These are phyloP conservation scores for Zaprionus inermis DNA, from an alignment of 1,140 invertebrate genomes.

Conservation along the genomic window DNA sequence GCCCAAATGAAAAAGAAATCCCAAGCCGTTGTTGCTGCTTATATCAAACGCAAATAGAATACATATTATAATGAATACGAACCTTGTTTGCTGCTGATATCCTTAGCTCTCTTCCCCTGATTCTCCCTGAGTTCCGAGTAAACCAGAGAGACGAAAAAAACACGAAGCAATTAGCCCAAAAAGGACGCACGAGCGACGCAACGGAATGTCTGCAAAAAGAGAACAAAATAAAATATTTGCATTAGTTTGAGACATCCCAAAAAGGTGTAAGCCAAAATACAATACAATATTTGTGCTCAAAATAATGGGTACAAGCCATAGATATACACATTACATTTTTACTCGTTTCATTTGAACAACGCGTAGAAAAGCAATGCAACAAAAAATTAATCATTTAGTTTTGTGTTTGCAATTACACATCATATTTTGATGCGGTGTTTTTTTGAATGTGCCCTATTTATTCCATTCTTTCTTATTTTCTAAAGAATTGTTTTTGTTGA, in stretches of 20 bases:
- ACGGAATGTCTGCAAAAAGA: slow-evolving; percentile 40
- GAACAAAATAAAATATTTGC: slow-evolving; percentile 59
- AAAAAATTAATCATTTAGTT: background rate
- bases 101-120: slow-evolving; percentile 1
- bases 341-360: too few species aligned
- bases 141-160: slow-evolving; percentile 33
- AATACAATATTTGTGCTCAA: too few species aligned
- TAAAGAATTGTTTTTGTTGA: too few species aligned
- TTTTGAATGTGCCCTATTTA: too few species aligned
- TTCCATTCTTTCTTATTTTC: too few species aligned
- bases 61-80: slow-evolving; percentile 54
- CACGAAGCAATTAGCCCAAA: slow-evolving; percentile 77
- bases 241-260: slow-evolving; percentile 45
- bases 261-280: slow-evolving; percentile 24
- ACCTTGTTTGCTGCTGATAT: slow-evolving; percentile 40
- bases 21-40: slow-evolving; percentile 30
- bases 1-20: slow-evolving; percentile 20
- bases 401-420: too few species aligned
- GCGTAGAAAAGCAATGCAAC: too few species aligned
- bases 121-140: slow-evolving; percentile 1
- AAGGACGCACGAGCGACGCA: slow-evolving; percentile 60
- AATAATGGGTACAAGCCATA: too few species aligned
- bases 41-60: slow-evolving; percentile 44
- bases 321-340: too few species aligned
- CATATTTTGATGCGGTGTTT: too few species aligned